Evolutionary conservation across 2,888 invertebrate species (phyloP).

Genomic region (Drosophila acutilabella): DNA sequence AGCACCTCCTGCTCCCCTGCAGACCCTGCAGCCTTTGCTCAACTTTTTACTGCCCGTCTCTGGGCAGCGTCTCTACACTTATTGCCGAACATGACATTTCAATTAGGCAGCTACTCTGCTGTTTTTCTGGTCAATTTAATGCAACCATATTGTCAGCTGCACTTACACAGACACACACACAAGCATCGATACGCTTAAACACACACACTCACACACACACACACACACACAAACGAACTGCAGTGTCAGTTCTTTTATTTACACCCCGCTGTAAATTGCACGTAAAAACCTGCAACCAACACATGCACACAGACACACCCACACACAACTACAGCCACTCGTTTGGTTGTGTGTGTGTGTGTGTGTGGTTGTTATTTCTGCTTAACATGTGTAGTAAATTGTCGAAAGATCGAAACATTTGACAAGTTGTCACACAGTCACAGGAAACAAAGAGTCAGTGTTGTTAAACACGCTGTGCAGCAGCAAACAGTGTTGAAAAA

Average conservation of each 20-base stretch:
- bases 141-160: conserved; percentile 63
- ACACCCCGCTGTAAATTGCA: conserved; percentile 51
- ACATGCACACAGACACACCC: conserved; percentile 3
- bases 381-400: conserved; percentile 21
- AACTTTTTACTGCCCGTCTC: background rate
- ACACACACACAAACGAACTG: conserved; percentile 21
- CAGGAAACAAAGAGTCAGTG: conserved; percentile 11
- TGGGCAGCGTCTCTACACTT: conserved; percentile 58
- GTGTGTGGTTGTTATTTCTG: background rate
- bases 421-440: conserved; percentile 29
- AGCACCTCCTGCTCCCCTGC: background rate
- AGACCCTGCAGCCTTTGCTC: background rate
- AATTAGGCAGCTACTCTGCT: conserved; percentile 79
- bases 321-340: background rate
- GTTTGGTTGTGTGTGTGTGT: background rate
- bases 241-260: conserved; percentile 51
- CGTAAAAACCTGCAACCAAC: conserved; percentile 36
- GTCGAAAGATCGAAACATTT: conserved; percentile 41
- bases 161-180: conserved; percentile 14
- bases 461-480: background rate
- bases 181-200: background rate
- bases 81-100: conserved; percentile 81
- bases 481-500: conserved; percentile 5
- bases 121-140: conserved; percentile 80
- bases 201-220: conserved; percentile 6